These are phyloP conservation scores for Phrynocephalus versicolor DNA, from an alignment of 2,113 vertebrate species.

Conservation along the genomic window DNA sequence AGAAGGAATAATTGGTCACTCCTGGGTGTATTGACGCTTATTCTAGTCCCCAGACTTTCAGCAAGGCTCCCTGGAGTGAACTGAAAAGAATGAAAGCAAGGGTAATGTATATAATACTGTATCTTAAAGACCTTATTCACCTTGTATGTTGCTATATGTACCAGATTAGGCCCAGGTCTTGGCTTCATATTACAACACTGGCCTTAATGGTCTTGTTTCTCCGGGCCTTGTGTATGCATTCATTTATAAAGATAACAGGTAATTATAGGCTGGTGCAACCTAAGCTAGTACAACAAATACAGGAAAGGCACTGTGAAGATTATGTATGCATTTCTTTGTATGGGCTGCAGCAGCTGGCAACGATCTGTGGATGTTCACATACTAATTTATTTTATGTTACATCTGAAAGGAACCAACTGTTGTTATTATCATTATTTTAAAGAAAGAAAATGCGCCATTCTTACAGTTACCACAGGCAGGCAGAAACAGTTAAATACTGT, in stretches of 20 bases:
- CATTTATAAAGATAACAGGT: background rate
- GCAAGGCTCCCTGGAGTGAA: background rate
- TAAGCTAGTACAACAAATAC: background rate
- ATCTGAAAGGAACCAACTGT: background rate
- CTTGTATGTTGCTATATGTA: background rate
- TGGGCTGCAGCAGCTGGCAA: background rate
- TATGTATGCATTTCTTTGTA: slow-evolving; percentile 3
- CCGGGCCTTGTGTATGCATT: background rate
- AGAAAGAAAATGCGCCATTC: background rate
- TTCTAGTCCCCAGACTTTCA: background rate
- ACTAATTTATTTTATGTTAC: slow-evolving; percentile 30
- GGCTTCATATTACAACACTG: background rate
- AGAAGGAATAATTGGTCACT: no score
- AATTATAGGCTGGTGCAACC: background rate
- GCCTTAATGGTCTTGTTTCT: background rate
- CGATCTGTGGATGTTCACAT: slow-evolving; percentile 16
- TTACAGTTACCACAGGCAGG: background rate
- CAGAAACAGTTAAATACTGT: slow-evolving; percentile 1
- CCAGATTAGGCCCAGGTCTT: background rate
- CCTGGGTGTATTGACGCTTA: background rate
- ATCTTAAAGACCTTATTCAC: background rate
- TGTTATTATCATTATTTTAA: background rate
- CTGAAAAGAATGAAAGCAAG: background rate
- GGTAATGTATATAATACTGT: background rate
- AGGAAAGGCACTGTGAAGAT: background rate